Evolutionary conservation across 2,113 vertebrate species (phyloP).

Genomic region (Macrotis lagotis): DNA sequence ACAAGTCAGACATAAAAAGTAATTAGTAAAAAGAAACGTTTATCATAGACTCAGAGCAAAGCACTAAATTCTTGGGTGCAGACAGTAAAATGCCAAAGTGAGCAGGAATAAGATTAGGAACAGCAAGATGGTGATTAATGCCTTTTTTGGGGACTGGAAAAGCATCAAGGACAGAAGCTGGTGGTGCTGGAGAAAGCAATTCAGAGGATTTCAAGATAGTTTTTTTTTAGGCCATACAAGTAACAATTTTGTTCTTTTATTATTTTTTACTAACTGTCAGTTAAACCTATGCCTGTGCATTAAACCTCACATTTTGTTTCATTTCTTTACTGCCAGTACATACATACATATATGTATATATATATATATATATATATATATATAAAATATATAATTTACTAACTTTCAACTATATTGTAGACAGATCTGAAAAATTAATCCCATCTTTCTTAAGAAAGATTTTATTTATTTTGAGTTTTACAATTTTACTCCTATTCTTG

Average conservation of each 20-base stretch:
- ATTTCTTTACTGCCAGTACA: not conserved
- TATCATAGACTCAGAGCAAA: not conserved
- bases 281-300: slow-evolving; percentile 25
- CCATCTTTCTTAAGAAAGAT: no score
- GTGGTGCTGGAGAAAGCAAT: slow-evolving; percentile 1
- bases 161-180: slow-evolving; percentile 10
- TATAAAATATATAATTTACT: not conserved
- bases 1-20: not conserved
- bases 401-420: not conserved
- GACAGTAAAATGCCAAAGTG: not conserved
- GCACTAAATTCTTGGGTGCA: not conserved
- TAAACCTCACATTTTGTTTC: not conserved
- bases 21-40: not conserved
- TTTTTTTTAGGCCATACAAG: not conserved
- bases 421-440: not conserved
- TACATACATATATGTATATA: no score
- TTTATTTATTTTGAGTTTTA: no score
- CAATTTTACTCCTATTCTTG: no score
- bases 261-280: not conserved
- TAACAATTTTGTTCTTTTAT: not conserved
- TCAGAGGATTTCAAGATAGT: not conserved
- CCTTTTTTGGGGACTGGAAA: not conserved
- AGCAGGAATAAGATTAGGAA: not conserved
- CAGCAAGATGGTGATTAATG: not conserved
- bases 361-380: no score